Evolutionary conservation across 1,140 invertebrate genomes (phyloP).

Genomic region (Musca domestica): DNA sequence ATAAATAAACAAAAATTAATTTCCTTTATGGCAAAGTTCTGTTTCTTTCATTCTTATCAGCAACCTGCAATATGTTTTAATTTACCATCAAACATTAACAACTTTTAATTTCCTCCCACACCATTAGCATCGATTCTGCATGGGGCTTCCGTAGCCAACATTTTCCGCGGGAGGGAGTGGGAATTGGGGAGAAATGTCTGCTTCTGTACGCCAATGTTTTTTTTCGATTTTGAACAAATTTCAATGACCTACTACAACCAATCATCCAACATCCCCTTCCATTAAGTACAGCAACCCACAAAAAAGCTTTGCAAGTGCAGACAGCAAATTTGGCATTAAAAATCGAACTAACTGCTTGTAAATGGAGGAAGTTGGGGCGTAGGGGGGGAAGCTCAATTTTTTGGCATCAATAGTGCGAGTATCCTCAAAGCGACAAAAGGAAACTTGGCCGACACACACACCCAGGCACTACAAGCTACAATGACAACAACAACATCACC

Average conservation of each 20-base stretch:
- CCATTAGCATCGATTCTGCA: not conserved
- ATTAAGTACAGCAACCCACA: not conserved
- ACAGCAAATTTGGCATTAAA: not conserved
- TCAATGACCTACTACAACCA: conserved; percentile 7
- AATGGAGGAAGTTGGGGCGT: not conserved
- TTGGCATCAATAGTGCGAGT: conserved; percentile 1
- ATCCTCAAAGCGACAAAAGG: too few relatives aligned
- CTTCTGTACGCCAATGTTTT: not conserved
- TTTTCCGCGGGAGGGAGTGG: too few relatives aligned
- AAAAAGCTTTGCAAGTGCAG: too few relatives aligned
- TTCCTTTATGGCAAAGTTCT: too few relatives aligned
- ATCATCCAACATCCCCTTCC: not conserved
- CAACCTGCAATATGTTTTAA: conserved; percentile 20
- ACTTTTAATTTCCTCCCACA: conserved; percentile 14
- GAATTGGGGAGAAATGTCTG: too few relatives aligned
- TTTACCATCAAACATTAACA: conserved; percentile 18
- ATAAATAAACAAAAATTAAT: too few relatives aligned
- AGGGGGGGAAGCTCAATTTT: not conserved
- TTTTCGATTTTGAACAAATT: not conserved
- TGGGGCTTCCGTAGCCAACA: too few relatives aligned
- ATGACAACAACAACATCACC: not conserved
- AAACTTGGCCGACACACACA: too few relatives aligned
- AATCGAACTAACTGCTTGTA: conserved; percentile 1
- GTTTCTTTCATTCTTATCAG: not conserved
- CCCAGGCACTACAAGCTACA: not conserved